phyloP scores from a whole-genome alignment of 2,113 vertebrate species.

The Alligator mississippiensis region DNA sequence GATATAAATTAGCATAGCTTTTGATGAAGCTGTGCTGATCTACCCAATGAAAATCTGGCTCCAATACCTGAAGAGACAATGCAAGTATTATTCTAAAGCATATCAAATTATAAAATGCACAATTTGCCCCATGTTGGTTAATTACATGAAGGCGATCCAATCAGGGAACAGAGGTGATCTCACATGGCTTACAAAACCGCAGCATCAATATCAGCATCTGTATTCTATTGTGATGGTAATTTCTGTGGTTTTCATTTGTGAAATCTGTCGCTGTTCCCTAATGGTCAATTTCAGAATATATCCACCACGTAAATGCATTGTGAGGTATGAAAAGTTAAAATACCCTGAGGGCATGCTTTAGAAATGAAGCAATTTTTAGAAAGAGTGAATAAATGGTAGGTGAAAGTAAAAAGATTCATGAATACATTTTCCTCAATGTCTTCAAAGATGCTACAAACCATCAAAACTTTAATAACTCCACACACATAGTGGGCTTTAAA shows the following conservation, averaged over 20 bases:
- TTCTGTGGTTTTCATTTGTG: not conserved
- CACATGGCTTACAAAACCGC: not conserved
- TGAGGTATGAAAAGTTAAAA: not conserved
- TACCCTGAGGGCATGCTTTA: not conserved
- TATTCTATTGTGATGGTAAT: not conserved
- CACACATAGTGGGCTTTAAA: conserved; percentile 9
- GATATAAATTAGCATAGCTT: not conserved
- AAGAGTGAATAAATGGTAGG: not conserved
- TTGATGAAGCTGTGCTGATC: not conserved
- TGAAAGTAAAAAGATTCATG: not conserved
- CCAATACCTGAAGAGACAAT: not conserved
- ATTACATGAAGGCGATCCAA: not conserved
- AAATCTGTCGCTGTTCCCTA: rapidly evolving
- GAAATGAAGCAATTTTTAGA: not conserved
- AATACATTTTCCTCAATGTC: not conserved
- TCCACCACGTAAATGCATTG: rapidly evolving
- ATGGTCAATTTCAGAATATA: not conserved
- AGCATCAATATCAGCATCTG: not conserved
- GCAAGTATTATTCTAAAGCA: not conserved
- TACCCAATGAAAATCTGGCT: not conserved
- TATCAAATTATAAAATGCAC: rapidly evolving
- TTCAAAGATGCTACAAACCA: conserved; percentile 7
- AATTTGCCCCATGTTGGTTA: not conserved
- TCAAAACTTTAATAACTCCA: not conserved
- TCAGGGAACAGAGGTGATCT: not conserved